Evolutionary conservation across 2,888 invertebrate genomes (phyloP).

Genomic region (Gibbula magus): DNA sequence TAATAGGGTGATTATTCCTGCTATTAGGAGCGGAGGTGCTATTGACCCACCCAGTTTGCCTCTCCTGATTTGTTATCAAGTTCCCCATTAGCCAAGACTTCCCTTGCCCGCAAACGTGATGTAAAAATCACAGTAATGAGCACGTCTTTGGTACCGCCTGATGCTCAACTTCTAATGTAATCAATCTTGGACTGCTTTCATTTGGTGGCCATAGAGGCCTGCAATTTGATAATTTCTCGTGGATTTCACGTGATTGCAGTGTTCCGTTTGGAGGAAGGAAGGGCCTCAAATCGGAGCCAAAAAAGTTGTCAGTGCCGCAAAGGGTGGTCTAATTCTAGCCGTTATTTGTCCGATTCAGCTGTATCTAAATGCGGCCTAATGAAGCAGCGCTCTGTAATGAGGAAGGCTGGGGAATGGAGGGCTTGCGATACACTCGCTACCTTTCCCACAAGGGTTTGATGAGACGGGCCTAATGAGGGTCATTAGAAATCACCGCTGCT

Average conservation of each 20-base stretch:
- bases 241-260: constrained; percentile 16
- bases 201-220: not conserved
- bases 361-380: constrained; percentile 26
- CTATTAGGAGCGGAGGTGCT: not conserved
- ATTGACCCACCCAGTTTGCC: not conserved
- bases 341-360: constrained; percentile 26
- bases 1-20: constrained; percentile 6
- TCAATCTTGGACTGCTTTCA: constrained; percentile 19
- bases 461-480: constrained; percentile 20
- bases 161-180: constrained; percentile 5
- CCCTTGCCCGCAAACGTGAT: not conserved
- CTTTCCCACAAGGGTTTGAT: not conserved
- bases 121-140: constrained; percentile 10
- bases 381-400: constrained; percentile 27
- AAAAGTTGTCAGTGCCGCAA: constrained; percentile 5
- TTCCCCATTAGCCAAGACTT: constrained; percentile 7
- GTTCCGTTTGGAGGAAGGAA: constrained; percentile 21
- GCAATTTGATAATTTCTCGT: constrained; percentile 26
- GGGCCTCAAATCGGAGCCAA: not conserved
- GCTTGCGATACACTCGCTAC: no score
- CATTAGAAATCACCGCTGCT: constrained; percentile 20
- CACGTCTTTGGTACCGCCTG: not conserved
- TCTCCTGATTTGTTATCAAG: constrained; percentile 5
- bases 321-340: constrained; percentile 3
- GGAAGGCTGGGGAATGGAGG: not conserved